Conservation (phyloP, 2,888 invertebrate genomes). For the Microctonus brassicae region DNA sequence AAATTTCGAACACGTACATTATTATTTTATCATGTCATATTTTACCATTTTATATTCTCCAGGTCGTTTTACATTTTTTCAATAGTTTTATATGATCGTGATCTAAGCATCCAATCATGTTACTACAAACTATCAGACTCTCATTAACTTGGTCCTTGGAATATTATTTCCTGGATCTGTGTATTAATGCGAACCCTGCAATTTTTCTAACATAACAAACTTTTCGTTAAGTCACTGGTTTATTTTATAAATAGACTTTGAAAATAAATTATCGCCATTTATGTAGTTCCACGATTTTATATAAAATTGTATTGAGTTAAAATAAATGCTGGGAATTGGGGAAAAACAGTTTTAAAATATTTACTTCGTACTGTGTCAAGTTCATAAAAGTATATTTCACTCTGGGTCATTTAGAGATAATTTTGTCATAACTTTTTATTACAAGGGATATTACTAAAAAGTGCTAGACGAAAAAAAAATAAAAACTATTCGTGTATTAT, state of each 20-base stretch:
- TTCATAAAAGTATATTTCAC: slow-evolving; percentile 27
- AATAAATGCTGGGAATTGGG: slow-evolving; percentile 34
- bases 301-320: slow-evolving; percentile 27
- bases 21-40: neutral
- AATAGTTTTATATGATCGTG: neutral
- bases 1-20: neutral
- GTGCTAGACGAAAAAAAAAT: neutral
- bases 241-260: neutral
- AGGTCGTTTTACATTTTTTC: neutral
- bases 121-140: slow-evolving; percentile 49
- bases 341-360: neutral
- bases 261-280: neutral
- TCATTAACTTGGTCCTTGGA: slow-evolving; percentile 43
- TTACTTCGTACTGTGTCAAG: slow-evolving; percentile 11
- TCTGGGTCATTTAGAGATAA: slow-evolving; percentile 37
- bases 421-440: slow-evolving; percentile 17
- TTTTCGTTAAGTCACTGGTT: neutral
- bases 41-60: neutral
- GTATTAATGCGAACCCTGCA: slow-evolving; percentile 28
- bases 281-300: neutral
- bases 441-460: neutral
- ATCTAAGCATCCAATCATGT: slow-evolving; percentile 44
- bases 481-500: too few relatives aligned
- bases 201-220: slow-evolving; percentile 38
- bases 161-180: slow-evolving; percentile 32